Evolutionary conservation across 2,888 invertebrate genomes (phyloP), one percentile per base, ranked within the genome.

Genomic region (Acronicta alni): DNA sequence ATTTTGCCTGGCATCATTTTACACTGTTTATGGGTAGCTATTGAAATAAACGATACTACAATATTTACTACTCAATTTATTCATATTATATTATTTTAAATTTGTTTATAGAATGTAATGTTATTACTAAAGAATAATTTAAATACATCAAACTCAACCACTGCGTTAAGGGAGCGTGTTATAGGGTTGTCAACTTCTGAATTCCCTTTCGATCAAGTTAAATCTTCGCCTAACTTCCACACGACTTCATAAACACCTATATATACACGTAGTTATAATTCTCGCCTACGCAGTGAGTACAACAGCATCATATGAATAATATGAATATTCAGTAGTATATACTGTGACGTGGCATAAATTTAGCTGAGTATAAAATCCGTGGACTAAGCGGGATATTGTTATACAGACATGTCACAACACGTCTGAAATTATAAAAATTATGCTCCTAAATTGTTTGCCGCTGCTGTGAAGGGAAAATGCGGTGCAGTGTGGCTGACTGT

Each of bases 311-410:
- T 72, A 68, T 75, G 70, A 77, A 82, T 80, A 77, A 81, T 80
- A 89, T 89, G 89, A 89, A 89, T 89, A 89, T 89, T 89, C 89
- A 89, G 72, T 71, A 77, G 74, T 70, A 72, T 72, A 83, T 83
- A 77, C 77, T 85, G 88, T 86, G 89, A 88, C 86, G 79, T 77
- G 79, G 88, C 87, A 89, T 89, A 89, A 88, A 85, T 89, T 87
- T 79, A 57, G 72, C 61, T 57, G 64, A 71, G 71, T 69, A 72
- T 67, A 76, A 77, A 79, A 80, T 74, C 72, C 71, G 70, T 59
- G 67, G 62, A 56, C 69, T 68, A 71, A 72, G 73, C 71, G 62
- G 64, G 65, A 75, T 77, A 71, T 72, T 69, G 74, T 76, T 70
- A 57, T 69, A 51, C 65, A 61, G 68, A 66, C 63, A 51, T 68